phyloP scores from a whole-genome alignment of 2,888 invertebrate genomes.

The Cryptosula pallasiana region DNA sequence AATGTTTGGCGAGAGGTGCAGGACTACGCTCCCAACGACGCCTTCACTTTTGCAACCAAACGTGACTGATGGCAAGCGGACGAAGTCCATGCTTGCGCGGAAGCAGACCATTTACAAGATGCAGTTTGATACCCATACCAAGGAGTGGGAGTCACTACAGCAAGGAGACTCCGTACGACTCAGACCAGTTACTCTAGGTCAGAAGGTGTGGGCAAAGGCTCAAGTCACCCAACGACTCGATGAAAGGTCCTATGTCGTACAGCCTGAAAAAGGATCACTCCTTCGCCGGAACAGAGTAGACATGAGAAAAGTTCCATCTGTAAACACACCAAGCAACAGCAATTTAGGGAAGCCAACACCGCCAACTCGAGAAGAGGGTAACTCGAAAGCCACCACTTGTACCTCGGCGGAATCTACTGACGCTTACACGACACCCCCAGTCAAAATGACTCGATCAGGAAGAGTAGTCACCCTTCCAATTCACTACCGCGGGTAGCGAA shows the following conservation, averaged over 20 bases:
- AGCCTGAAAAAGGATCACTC: neutral
- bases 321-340: too few relatives aligned
- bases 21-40: neutral
- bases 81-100: neutral
- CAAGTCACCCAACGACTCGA: neutral
- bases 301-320: too few relatives aligned
- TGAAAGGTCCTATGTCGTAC: neutral
- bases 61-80: neutral
- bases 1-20: neutral
- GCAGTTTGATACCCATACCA: neutral
- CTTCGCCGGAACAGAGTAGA: too few relatives aligned
- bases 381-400: too few relatives aligned
- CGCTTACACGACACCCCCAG: too few relatives aligned
- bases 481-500: too few relatives aligned
- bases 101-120: neutral
- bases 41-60: neutral
- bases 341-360: too few relatives aligned
- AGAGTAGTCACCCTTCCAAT: too few relatives aligned
- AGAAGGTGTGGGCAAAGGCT: neutral
- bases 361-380: too few relatives aligned
- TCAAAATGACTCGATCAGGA: too few relatives aligned
- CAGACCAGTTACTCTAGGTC: neutral
- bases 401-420: too few relatives aligned
- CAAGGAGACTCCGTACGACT: neutral
- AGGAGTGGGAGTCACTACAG: neutral